phyloP scores from a whole-genome alignment of 1,140 invertebrate genomes.

The Marisa cornuarietis region DNA sequence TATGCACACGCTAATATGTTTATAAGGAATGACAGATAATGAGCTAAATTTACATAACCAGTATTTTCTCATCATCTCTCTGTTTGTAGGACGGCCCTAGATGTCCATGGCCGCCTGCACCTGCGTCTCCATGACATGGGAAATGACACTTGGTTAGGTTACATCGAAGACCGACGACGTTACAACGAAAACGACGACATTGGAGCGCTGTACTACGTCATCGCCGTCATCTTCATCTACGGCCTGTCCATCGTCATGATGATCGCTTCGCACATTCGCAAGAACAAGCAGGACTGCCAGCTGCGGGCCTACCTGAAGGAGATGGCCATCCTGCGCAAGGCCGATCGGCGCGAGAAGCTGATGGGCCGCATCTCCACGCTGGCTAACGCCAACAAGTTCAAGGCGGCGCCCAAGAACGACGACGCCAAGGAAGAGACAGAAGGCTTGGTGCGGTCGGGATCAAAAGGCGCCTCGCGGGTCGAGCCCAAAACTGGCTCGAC shows the following conservation, averaged over 20 bases:
- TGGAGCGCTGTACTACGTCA: constrained; percentile 63
- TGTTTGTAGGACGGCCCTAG: constrained; percentile 43
- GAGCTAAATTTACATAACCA: too few relatives aligned
- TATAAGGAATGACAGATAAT: too few relatives aligned
- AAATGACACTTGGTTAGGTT: constrained; percentile 47
- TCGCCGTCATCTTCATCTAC: constrained; percentile 63
- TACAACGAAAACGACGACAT: constrained; percentile 51
- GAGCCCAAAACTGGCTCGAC: constrained; percentile 28
- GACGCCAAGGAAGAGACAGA: constrained; percentile 9
- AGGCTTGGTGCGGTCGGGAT: constrained; percentile 23
- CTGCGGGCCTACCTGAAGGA: constrained; percentile 61
- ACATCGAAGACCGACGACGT: constrained; percentile 42
- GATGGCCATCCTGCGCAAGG: constrained; percentile 57
- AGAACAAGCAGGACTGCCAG: constrained; percentile 62
- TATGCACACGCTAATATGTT: too few relatives aligned
- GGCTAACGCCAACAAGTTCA: constrained; percentile 30
- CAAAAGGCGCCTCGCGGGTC: constrained; percentile 26
- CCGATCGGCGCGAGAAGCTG: constrained; percentile 55
- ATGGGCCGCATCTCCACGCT: constrained; percentile 46
- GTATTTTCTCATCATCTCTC: neutral
- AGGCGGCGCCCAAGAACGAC: constrained; percentile 21
- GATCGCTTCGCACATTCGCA: constrained; percentile 64
- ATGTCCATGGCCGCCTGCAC: constrained; percentile 42
- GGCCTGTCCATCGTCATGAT: constrained; percentile 65
- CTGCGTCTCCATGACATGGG: constrained; percentile 43